These are phyloP conservation scores for Cetoscarus ocellatus DNA, from an alignment of 2,797 vertebrate species.

Conservation along the genomic window DNA sequence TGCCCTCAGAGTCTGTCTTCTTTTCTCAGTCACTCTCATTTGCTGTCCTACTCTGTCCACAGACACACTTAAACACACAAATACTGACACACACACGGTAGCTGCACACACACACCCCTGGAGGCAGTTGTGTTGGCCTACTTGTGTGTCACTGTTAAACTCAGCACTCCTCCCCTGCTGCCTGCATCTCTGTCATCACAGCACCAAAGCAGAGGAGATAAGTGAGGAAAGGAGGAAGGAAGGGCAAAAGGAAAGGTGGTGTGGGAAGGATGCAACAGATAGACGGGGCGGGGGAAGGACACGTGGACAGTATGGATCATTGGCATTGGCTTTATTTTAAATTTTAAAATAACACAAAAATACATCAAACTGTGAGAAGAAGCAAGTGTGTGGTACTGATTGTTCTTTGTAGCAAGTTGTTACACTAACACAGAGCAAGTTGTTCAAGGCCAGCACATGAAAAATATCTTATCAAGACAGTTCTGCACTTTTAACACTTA, in stretches of 20 bases:
- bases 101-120: conserved; percentile 58
- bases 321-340: background rate
- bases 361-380: background rate
- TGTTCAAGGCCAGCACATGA: conserved; percentile 27
- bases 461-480: conserved; percentile 11
- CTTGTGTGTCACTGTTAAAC: conserved; percentile 75
- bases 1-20: conserved; percentile 33
- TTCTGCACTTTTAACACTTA: conserved; percentile 4
- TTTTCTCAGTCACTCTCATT: conserved; percentile 38
- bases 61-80: conserved; percentile 28
- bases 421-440: background rate
- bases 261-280: background rate
- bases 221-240: conserved; percentile 32
- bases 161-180: conserved; percentile 65
- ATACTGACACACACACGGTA: conserved; percentile 25
- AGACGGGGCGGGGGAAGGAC: background rate
- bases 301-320: background rate
- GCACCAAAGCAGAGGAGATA: conserved; percentile 40
- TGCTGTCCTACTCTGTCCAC: conserved; percentile 30
- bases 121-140: conserved; percentile 77
- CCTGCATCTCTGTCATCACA: conserved; percentile 59
- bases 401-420: conserved; percentile 13
- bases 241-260: conserved; percentile 20
- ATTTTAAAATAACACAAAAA: conserved; percentile 11
- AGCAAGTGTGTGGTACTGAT: background rate